Evolutionary conservation across 2,797 vertebrate species (phyloP), one percentile per base, ranked within the genome.

Genomic region (Fistularia tabacaria): DNA sequence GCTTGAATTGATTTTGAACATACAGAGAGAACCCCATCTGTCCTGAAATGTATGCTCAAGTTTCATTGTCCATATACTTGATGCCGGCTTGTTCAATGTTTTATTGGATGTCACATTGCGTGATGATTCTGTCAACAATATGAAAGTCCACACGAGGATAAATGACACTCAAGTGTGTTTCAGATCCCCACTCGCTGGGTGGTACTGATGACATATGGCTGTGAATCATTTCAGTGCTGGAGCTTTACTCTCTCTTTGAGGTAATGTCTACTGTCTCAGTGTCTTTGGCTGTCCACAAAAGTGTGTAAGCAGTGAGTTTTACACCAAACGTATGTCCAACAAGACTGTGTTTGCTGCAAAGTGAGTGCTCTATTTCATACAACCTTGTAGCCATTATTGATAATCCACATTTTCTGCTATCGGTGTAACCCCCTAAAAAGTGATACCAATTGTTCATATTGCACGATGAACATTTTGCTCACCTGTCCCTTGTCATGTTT

Each of bases 251-350:
- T 52, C 39, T 63, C 37, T 3, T 5, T 12, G 71, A 46, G 60
- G 73, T 73, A 59, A 77, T 66, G 50, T 15, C 58, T 42, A 48
- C 14, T 38, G 14, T 50, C 38, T 61, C n/a, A 40, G 12, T 36
- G 43, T n/a, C n/a, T n/a, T n/a, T n/a, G n/a, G n/a, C n/a, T n/a
- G n/a, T n/a, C 50, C 50, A 48, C 71, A 55, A 41, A 38, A 58
- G 13, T 9, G 3, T 46, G 50, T 49, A 43, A 58, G 37, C 3
- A 0, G 14, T 11, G 45, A 46, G 60, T 45, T 49, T 59, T 37
- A 14, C 10, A 54, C 36, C 1, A 39, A 40, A 53, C 39, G 12
- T 62, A 13, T 65, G 46, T 47, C 10, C 7, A 25, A 5, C 25
- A 25, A 25, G 25, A 25, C n/a, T 7, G 36, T 40, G 39, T 8